These are phyloP conservation scores for Lepidurus apus DNA, from an alignment of 1,140 invertebrate genomes.

Conservation along the genomic window DNA sequence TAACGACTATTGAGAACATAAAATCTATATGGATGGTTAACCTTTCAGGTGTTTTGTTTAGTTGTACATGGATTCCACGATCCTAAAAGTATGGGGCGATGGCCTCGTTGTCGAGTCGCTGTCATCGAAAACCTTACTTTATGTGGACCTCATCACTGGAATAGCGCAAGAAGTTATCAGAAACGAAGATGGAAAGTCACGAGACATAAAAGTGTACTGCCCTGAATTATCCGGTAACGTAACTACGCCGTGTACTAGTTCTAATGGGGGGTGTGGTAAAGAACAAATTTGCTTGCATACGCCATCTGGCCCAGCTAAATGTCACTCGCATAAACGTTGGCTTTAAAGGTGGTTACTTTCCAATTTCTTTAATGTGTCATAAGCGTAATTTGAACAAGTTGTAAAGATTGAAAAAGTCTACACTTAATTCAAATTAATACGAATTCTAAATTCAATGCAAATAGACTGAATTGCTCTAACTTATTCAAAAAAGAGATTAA, in stretches of 20 bases:
- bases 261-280: not conserved
- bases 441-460: too few relatives aligned
- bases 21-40: not conserved
- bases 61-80: not conserved
- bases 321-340: not conserved
- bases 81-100: not conserved
- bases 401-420: too few relatives aligned
- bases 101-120: not conserved
- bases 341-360: not conserved
- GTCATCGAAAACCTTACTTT: not conserved
- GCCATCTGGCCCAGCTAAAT: not conserved
- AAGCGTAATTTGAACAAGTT: too few relatives aligned
- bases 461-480: too few relatives aligned
- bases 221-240: not conserved
- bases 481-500: too few relatives aligned
- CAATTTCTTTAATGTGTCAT: not conserved
- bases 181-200: not conserved
- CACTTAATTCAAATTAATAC: too few relatives aligned
- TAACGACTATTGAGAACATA: not conserved
- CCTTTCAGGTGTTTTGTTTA: not conserved
- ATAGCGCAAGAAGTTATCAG: not conserved
- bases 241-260: not conserved
- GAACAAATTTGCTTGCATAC: not conserved
- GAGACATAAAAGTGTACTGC: not conserved
- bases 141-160: not conserved